Evolutionary conservation across 2,113 vertebrate genomes (phyloP).

Genomic region (Clarias gariepinus): DNA sequence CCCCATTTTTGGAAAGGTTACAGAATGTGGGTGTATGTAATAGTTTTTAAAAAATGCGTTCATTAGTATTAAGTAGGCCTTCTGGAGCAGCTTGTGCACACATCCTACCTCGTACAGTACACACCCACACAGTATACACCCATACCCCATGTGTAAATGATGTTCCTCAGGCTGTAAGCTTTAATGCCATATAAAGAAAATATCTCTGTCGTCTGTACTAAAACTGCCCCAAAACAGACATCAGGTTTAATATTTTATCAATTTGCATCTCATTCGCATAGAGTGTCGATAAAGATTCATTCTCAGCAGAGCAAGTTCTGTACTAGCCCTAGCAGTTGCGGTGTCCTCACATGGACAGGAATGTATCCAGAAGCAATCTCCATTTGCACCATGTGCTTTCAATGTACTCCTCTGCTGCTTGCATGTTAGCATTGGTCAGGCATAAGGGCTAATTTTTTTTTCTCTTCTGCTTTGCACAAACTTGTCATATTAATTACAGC

Average conservation of each 20-base stretch:
- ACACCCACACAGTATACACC: too few relatives aligned
- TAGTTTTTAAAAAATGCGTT: conserved; percentile 46
- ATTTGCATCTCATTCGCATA: conserved; percentile 6
- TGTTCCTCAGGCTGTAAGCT: conserved; percentile 43
- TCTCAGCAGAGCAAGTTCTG: conserved; percentile 11
- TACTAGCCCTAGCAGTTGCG: conserved; percentile 40
- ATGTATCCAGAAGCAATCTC: conserved; percentile 47
- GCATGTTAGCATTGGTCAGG: conserved; percentile 63
- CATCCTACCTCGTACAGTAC: conserved; percentile 13
- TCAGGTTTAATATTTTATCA: background rate
- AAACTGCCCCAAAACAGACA: background rate
- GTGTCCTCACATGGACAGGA: conserved; percentile 30
- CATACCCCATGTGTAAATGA: conserved; percentile 21
- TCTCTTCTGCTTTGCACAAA: conserved; percentile 55
- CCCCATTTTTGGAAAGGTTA: conserved; percentile 37
- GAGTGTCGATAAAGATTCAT: conserved; percentile 25
- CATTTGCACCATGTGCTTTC: conserved; percentile 67
- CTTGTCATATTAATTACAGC: conserved; percentile 58
- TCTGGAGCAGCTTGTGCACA: conserved; percentile 26
- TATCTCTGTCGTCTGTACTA: conserved; percentile 15
- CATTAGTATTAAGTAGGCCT: conserved; percentile 48
- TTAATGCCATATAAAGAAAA: conserved; percentile 31
- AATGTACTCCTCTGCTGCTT: conserved; percentile 59
- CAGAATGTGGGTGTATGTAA: conserved; percentile 39
- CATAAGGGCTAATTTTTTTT: conserved; percentile 64